Percentiles rank a stretch among this genome's conserved stretches.
Evolutionary conservation across 2,888 invertebrate species (phyloP).

Genomic region (Neoitamus cyanurus): DNA sequence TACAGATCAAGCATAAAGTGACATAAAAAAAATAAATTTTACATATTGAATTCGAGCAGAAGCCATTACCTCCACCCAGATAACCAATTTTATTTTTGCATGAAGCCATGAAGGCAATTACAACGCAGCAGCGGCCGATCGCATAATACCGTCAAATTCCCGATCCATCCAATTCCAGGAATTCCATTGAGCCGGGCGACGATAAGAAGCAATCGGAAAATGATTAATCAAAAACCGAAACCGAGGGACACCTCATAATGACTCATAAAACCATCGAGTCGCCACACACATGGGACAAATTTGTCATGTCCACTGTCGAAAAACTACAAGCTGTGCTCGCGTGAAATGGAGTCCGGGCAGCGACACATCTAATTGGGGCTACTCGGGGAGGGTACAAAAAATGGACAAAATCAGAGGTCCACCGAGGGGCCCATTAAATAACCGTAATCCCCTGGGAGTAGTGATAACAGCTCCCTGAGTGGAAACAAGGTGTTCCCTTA

Average conservation of each 20-base stretch:
- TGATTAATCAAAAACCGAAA: slow-evolving; percentile 47
- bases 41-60: background rate
- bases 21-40: background rate
- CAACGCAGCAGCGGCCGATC: background rate
- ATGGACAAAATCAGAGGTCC: background rate
- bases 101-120: background rate
- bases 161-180: background rate
- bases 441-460: slow-evolving; percentile 18
- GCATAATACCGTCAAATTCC: background rate
- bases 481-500: slow-evolving; percentile 46
- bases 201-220: slow-evolving; percentile 22
- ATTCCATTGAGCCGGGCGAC: background rate
- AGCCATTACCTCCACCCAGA: background rate
- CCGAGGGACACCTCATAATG: slow-evolving; percentile 39
- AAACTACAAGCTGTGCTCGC: slow-evolving; percentile 8
- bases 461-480: background rate
- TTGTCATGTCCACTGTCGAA: slow-evolving; percentile 8
- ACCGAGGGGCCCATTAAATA: slow-evolving; percentile 20
- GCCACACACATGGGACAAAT: slow-evolving; percentile 46
- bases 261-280: slow-evolving; percentile 48
- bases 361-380: slow-evolving; percentile 19
- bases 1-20: background rate
- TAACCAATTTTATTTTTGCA: background rate
- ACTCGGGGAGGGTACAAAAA: background rate
- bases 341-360: background rate